Base-by-base conservation (phyloP, 2,113 vertebrate species). In the Ovibos moschatus region DNA sequence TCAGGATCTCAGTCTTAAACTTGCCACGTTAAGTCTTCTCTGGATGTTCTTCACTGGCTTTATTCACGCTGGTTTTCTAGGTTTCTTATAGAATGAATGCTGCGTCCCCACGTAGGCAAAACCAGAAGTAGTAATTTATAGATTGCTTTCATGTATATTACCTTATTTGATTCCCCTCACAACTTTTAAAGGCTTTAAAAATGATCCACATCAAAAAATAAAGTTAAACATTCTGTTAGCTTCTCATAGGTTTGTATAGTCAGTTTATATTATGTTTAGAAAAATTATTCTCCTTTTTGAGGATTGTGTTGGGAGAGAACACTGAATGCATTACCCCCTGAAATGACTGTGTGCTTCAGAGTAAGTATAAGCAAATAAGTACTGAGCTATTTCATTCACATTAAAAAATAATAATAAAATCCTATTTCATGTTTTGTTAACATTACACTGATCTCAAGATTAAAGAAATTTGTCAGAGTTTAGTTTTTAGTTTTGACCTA, bases 311-410 rank as follows among this genome's bases (percentile, higher is more conserved):
- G 19, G 17, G 11, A 25, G 50, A 36, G 36, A 76, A 84, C 92
- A 74, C 14, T 81, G 27, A 90, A 62, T 81, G 23, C 25, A 82
- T 21, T 87, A 76, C 71, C 5, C 25, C 27, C 15, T 79, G 33
- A 85, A 85, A 57, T 58, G 51, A 92, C 79, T 78, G 25, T 76
- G 71, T 45, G 45, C 25, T 45, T 78, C 25, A 78, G 74, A 45
- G 43, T 78, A 27, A 76, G 74, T 28, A 16, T 45, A 27, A 45
- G 74, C 6, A 82, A 81, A 55, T 84, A 50, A 33, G 3, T 53
- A 58, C n/a, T 27, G 57, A 85, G n/a, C 47, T 90, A 74, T 33
- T 93, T 95, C 25, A 74, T 92, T 96, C 50, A 92, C 40, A 95
- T 89, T 33, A 25, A 62, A 86, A 90, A n/a, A 50, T 50, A 27